A percentile compares a stretch with the other conserved stretches of the same genome.
Evolutionary conservation across 2,797 vertebrate species (phyloP).

Genomic region (Notolabrus celidotus): DNA sequence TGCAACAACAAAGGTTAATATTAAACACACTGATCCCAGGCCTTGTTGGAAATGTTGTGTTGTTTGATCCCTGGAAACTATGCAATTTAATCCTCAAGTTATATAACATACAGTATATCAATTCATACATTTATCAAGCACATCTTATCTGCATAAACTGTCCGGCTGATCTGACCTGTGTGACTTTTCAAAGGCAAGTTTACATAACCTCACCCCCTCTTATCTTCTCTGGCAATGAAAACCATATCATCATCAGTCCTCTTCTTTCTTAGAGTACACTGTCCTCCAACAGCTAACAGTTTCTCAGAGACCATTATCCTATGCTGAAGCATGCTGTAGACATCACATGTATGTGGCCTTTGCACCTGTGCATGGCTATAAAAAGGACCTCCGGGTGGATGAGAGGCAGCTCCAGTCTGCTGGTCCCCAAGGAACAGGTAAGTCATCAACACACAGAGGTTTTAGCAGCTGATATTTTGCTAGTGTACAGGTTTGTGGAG

Average conservation of each 20-base stretch:
- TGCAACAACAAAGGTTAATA: not conserved
- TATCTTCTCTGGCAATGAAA: conserved; percentile 29
- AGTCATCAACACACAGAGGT: not conserved
- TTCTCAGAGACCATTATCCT: not conserved
- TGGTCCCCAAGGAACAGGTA: conserved; percentile 21
- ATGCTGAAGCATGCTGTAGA: not conserved
- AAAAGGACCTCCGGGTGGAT: conserved; percentile 1
- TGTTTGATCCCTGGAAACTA: conserved; percentile 1
- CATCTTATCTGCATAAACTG: conserved; percentile 3
- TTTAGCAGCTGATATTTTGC: not conserved
- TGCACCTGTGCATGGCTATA: conserved; percentile 46
- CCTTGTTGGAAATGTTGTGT: too few species aligned
- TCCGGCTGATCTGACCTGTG: not conserved
- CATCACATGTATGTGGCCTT: conserved; percentile 22
- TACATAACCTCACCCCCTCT: not conserved
- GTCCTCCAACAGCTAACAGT: not conserved
- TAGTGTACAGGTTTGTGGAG: not conserved
- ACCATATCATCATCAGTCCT: not conserved
- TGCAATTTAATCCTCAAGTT: not conserved
- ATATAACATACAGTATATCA: not conserved
- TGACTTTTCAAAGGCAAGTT: conserved; percentile 1
- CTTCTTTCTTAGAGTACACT: not conserved
- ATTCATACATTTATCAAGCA: not conserved
- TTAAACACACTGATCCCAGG: not conserved
- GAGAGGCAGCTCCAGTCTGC: not conserved